Evolutionary conservation across 2,113 vertebrate species (phyloP), one percentile per base, ranked within the genome.

Genomic region (Gymnogyps californianus): DNA sequence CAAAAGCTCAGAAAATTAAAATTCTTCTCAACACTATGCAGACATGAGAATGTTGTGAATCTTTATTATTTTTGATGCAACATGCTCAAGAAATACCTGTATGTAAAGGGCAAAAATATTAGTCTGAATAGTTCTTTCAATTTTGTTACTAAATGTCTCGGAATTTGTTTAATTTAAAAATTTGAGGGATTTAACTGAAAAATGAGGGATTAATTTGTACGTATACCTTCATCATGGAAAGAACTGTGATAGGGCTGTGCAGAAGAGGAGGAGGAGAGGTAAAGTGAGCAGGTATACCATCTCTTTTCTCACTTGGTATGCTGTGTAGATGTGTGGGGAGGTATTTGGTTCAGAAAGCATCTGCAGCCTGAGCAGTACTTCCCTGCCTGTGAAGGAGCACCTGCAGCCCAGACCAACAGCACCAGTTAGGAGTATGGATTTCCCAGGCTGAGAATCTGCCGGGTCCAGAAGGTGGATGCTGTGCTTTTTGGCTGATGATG

Each of bases 1-100:
- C 46, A 93, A 87, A 74, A 78, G 7, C 34, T 85, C 52, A 82
- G 46, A 93, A 93, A 92, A 93, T 84, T 90, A 78, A 82, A 82
- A 42, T 85, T 75, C 10, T 78, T 83, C 40, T 82, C 65, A 62
- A 76, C 15, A 12, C 31, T 71, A 18, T 87, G 74, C 89, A 93
- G 65, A 52, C 13, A 62, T n/a, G 51, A 79, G 46, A 79, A 62
- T 71, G 47, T 66, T 85, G 69, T 75, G 51, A 84, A 58, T 79
- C 36, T 40, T 67, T 70, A 13, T 76, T 65, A 29, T 18, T 90
- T 52, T 80, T 84, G 21, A 65, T 82, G 24, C 69, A 83, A 24
- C 1, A 3, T 75, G 51, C 82, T 92, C 7, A 46, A 76, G 57
- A 72, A 83, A 21, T 49, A 57, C 8, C 34, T 84, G 9, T 38